Conservation (phyloP, 2,113 vertebrate species). For the Notothenia rossii region DNA sequence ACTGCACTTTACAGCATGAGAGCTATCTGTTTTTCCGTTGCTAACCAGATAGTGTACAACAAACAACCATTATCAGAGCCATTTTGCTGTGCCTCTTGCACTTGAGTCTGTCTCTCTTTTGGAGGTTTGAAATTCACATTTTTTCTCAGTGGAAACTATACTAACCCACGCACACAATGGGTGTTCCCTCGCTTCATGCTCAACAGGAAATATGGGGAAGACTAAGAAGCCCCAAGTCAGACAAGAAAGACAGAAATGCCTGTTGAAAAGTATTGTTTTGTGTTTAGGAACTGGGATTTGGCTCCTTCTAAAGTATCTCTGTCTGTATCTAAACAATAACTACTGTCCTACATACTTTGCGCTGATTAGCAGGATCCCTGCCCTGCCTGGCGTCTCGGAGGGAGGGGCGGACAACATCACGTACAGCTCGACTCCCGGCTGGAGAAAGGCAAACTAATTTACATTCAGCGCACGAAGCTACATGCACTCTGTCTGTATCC, state of each 20-base stretch:
- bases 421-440: slow-evolving; percentile 37
- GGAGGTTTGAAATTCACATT: slow-evolving; percentile 48
- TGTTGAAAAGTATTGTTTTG: slow-evolving; percentile 27
- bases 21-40: slow-evolving; percentile 26
- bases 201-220: slow-evolving; percentile 2
- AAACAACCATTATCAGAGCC: slow-evolving; percentile 37
- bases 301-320: slow-evolving; percentile 18
- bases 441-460: slow-evolving; percentile 64
- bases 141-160: slow-evolving; percentile 65
- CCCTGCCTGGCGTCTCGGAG: slow-evolving; percentile 28
- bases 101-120: slow-evolving; percentile 19
- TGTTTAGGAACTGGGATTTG: slow-evolving; percentile 11
- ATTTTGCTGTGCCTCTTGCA: slow-evolving; percentile 2
- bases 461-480: slow-evolving; percentile 56
- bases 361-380: slow-evolving; percentile 54
- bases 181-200: slow-evolving; percentile 60
- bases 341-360: slow-evolving; percentile 47
- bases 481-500: slow-evolving; percentile 55
- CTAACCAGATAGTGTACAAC: slow-evolving; percentile 10
- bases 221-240: neutral
- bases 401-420: slow-evolving; percentile 43
- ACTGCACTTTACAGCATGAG: slow-evolving; percentile 3
- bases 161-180: slow-evolving; percentile 51
- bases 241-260: slow-evolving; percentile 9
- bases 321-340: slow-evolving; percentile 18